Evolutionary conservation across 2,113 vertebrate genomes (phyloP), one percentile per base, ranked within the genome.

Genomic region (Suncus etruscus): DNA sequence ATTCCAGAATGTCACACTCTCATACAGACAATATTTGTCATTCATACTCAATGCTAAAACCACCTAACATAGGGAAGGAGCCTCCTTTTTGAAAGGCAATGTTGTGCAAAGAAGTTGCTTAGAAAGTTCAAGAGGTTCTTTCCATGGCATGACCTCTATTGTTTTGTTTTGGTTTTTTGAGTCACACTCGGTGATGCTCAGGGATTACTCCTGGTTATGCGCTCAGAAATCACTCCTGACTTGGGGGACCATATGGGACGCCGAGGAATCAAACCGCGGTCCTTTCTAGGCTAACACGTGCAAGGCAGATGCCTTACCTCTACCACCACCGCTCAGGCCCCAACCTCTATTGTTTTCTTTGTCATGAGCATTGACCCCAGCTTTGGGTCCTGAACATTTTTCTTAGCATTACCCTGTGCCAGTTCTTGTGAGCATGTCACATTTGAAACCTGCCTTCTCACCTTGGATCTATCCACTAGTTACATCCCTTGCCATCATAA

Each of bases 331-430:
- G 39, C 54, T 58, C 18, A 15, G 54, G 11, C 54, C 39, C 68
- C 24, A 39, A 39, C 39, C 5, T 39, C 39, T 39, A 39, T 39
- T 39, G 39, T 0, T 9, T 31, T 12, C 18, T 1, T 47, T 22
- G 11, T 75, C 16, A 22, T 8, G 0, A 5, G 24, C 9, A 0
- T 1, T 10, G 47, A 11, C 12, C 50, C 18, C 20, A 73, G 8
- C 32, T 66, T 18, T 9, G 7, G 63, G 32, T 63, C 51, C 32
- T 20, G 18, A 72, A 20, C 70, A 10, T 74, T 73, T 39, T 25
- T 24, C 20, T 32, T 20, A 31, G 20, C 11, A 1, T 11, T 3
- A 1, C 11, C 27, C 20, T 10, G 31, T 18, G 2, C 24, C 45
- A 68, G 20, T 45, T 9, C n/a, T 78, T 31, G 76, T 54, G 86